phyloP scores from a whole-genome alignment of 2,888 invertebrate genomes.

The Aethes cnicana region DNA sequence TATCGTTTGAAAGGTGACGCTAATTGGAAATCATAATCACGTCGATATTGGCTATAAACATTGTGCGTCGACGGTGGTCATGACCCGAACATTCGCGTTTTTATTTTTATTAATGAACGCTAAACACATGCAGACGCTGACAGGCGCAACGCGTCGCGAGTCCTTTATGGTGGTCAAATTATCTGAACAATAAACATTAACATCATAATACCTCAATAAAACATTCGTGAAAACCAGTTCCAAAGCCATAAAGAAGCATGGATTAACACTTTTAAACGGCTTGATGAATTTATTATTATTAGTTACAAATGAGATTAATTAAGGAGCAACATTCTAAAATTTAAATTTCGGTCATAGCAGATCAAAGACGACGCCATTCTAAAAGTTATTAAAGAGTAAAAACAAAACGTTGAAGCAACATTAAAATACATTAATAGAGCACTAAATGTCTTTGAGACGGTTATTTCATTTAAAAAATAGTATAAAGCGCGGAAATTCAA shows the following conservation, averaged over 20 bases:
- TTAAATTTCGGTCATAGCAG: constrained; percentile 31
- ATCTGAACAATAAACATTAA: constrained; percentile 60
- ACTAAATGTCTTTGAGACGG: constrained; percentile 57
- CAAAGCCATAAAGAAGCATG: constrained; percentile 48
- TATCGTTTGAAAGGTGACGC: constrained; percentile 22
- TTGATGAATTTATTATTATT: constrained; percentile 43
- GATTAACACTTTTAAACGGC: constrained; percentile 31
- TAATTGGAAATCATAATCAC: constrained; percentile 24
- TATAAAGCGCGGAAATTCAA: constrained; percentile 36
- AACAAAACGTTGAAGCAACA: constrained; percentile 70
- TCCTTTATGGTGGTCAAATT: constrained; percentile 48
- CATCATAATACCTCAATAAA: constrained; percentile 45
- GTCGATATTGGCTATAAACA: constrained; percentile 33
- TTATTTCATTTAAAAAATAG: constrained; percentile 46
- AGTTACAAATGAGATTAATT: constrained; percentile 36
- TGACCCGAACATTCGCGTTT: constrained; percentile 34
- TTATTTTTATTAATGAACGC: constrained; percentile 59
- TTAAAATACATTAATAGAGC: constrained; percentile 73
- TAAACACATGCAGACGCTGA: constrained; percentile 52
- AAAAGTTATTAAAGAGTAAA: constrained; percentile 61
- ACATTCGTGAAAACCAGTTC: constrained; percentile 41
- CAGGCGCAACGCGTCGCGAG: constrained; percentile 40
- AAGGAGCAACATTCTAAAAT: constrained; percentile 25
- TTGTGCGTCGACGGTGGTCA: constrained; percentile 29
- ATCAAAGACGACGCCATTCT: constrained; percentile 49